phyloP scores from a whole-genome alignment of 2,113 vertebrate species.

The Emydura subglobosa region DNA sequence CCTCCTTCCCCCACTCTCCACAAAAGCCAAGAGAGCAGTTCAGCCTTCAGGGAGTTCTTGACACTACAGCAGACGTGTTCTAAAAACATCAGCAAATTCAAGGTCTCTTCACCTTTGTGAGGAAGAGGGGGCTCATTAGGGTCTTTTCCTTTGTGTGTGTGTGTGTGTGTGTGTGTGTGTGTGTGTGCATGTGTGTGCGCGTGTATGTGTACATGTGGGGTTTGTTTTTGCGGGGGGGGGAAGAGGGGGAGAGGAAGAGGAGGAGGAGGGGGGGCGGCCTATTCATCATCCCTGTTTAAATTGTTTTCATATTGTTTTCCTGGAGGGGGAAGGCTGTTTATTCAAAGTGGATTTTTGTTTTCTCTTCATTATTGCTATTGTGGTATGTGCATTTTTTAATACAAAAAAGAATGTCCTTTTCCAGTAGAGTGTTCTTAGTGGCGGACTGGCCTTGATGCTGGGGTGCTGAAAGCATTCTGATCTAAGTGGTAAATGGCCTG shows the following conservation, averaged over 20 bases:
- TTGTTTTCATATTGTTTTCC: not conserved
- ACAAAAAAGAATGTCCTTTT: not conserved
- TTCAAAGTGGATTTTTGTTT: not conserved
- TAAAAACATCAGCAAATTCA: not conserved
- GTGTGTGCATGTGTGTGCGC: not conserved
- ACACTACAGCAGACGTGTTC: not conserved
- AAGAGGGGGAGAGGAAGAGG: too few species aligned
- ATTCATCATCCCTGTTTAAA: not conserved
- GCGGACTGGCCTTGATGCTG: not conserved
- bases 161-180: accelerated
- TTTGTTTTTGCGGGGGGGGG: not conserved
- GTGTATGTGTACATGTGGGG: not conserved
- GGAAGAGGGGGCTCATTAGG: too few species aligned
- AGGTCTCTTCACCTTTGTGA: not conserved
- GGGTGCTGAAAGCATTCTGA: not conserved
- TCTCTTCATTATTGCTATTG: not conserved
- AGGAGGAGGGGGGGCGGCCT: not conserved
- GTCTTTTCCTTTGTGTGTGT: not conserved
- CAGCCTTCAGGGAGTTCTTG: not conserved
- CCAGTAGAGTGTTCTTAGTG: not conserved
- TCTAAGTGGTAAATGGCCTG: not conserved
- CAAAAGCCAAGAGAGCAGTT: accelerated
- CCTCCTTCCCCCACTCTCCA: not conserved
- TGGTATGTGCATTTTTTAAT: not conserved
- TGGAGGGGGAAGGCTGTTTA: not conserved